Conservation (phyloP, 2,797 vertebrate genomes). For the Rallus crepitans region DNA sequence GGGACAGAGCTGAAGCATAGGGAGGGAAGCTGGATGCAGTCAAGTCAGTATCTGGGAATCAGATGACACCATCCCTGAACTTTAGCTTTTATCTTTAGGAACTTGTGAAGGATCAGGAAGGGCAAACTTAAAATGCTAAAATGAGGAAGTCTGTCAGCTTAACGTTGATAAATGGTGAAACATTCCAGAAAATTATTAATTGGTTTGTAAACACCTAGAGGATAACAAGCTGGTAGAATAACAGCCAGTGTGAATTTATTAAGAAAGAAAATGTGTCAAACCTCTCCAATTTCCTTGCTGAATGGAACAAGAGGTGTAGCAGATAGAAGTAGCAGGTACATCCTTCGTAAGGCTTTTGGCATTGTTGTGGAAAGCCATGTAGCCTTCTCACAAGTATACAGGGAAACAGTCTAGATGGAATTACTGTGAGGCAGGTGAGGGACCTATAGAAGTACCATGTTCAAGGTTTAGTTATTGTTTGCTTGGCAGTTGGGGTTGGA, state of each 20-base stretch:
- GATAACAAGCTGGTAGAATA: not conserved
- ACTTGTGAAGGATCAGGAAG: not conserved
- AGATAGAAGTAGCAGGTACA: not conserved
- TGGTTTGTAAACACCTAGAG: constrained; percentile 20
- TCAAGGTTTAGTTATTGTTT: not conserved
- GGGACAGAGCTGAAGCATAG: not conserved
- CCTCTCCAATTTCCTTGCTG: not conserved
- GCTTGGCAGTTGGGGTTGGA: not conserved
- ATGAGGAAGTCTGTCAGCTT: not conserved
- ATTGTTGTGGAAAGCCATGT: not conserved
- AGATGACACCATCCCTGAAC: not conserved
- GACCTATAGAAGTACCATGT: not conserved
- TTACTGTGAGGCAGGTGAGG: not conserved
- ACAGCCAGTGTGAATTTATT: not conserved
- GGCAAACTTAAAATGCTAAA: not conserved
- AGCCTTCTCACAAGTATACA: not conserved
- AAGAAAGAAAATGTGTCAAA: not conserved
- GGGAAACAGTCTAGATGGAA: not conserved
- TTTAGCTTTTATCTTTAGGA: not conserved
- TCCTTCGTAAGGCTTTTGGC: not conserved
- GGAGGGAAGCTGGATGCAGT: not conserved
- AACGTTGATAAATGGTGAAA: constrained; percentile 10
- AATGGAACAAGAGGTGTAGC: not conserved
- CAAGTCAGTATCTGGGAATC: not conserved
- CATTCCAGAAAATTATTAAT: constrained; percentile 28